Conservation (phyloP, 2,797 vertebrate species). For the Pseudochirops cupreus region DNA sequence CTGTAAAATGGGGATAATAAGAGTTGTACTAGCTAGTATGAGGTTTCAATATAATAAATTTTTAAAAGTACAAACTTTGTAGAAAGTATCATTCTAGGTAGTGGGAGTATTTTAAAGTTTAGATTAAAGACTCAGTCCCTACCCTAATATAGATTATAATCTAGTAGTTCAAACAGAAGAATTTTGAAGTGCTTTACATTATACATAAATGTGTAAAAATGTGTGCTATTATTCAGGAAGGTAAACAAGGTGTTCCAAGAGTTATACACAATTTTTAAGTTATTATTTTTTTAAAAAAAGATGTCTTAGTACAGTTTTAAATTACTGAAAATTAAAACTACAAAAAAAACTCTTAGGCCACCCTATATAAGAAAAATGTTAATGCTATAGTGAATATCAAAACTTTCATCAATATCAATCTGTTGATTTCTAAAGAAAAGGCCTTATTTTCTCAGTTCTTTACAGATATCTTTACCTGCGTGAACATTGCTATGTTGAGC, state of each 20-base stretch:
- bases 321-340: background rate
- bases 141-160: background rate
- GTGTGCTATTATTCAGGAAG: background rate
- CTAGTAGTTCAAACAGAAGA: background rate
- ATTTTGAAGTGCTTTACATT: background rate
- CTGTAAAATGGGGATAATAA: background rate
- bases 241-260: background rate
- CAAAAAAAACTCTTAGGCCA: background rate
- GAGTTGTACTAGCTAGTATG: background rate
- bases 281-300: background rate
- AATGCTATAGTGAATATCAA: background rate
- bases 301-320: background rate
- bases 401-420: accelerated
- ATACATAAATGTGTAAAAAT: background rate
- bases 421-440: accelerated
- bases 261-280: background rate
- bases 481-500: constrained; percentile 83
- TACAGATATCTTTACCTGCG: constrained; percentile 76
- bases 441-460: background rate
- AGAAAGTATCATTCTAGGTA: background rate
- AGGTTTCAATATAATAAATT: background rate
- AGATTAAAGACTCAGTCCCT: background rate
- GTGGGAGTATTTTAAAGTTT: background rate
- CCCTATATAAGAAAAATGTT: background rate
- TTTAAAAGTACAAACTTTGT: background rate